Percentiles rank a stretch among this genome's conserved stretches.
Conservation (phyloP, 2,113 vertebrate species). For the Tylochromis polylepis region DNA sequence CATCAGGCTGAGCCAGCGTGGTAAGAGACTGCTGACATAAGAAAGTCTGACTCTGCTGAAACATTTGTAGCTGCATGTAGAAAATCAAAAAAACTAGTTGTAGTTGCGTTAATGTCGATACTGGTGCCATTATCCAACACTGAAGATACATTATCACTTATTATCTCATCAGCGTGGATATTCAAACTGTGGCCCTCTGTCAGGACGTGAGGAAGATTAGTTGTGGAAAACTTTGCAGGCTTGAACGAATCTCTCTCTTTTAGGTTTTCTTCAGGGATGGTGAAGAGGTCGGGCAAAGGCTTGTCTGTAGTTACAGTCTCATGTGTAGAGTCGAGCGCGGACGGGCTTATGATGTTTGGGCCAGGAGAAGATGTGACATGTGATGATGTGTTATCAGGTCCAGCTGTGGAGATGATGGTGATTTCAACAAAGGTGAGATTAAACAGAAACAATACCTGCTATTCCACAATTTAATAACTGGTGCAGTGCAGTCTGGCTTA, state of each 20-base stretch:
- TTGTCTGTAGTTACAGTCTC: neutral
- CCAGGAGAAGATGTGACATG: neutral
- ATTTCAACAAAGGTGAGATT: neutral
- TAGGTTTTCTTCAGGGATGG: accelerated
- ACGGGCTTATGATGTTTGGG: neutral
- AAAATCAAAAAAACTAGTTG: neutral
- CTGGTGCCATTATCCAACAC: neutral
- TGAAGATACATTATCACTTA: accelerated
- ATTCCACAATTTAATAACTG: neutral
- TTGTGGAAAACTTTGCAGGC: neutral
- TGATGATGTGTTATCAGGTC: neutral
- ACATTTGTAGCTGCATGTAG: neutral
- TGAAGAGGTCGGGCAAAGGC: neutral
- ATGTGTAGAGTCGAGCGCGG: neutral
- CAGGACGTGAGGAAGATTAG: neutral
- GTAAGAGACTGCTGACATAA: neutral
- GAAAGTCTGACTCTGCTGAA: neutral
- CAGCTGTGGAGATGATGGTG: neutral
- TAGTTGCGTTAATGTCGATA: accelerated
- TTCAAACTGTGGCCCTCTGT: neutral
- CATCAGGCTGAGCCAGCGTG: neutral
- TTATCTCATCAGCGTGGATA: neutral
- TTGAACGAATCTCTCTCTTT: neutral
- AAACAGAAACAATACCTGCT: neutral
- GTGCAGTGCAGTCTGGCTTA: accelerated